Base-by-base conservation (phyloP, 1,140 invertebrate genomes). In the Liolophura sinensis region DNA sequence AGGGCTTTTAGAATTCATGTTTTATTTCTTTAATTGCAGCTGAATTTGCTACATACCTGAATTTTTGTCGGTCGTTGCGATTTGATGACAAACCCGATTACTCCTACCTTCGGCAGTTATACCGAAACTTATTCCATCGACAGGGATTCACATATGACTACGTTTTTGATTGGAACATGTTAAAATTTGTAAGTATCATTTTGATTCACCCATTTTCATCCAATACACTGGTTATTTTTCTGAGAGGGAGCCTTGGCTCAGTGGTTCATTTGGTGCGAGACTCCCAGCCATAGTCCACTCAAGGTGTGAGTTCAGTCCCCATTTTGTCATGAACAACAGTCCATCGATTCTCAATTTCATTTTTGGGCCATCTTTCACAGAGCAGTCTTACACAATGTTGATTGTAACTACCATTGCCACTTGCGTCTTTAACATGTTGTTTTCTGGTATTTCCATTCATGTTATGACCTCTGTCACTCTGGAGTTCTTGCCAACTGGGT, bases 71-170 rank as follows among this genome's bases (percentile, higher is more conserved):
- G 62, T 86, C 86, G 47, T 72, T 89, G 54, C 73, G 87, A 59
- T 89, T 89, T 81, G 89, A 90, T 70, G 88, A 89, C 72, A 86
- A 87, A 72, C 88, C 88, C 31, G 89, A 89, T 71, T 89, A 90
- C 74, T 84, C 84, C 25, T 88, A 89, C 73, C 76, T 90, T 52
- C 76, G 88, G 61, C 85, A 87, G 72, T 75, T 90, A 51, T 88
- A 90, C 74, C 79, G 88, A 15, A 87, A 87, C 65, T 78, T 89
- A 24, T 90, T 89, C 76, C 87, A 88, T 71, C 76, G 86, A 56
- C 86, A 88, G 75, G 87, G 87, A 56, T 90, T 87, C 73, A 86
- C 86, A 46, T 88, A 89, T 75, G 88, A 89, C 76, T 89, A 89
- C 78, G 85, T 89, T 18, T 89, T 89, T 78, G 88, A 89, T 68